Evolutionary conservation across 2,113 vertebrate species (phyloP), one percentile per base, ranked within the genome.

Genomic region (Dasyurus viverrinus): DNA sequence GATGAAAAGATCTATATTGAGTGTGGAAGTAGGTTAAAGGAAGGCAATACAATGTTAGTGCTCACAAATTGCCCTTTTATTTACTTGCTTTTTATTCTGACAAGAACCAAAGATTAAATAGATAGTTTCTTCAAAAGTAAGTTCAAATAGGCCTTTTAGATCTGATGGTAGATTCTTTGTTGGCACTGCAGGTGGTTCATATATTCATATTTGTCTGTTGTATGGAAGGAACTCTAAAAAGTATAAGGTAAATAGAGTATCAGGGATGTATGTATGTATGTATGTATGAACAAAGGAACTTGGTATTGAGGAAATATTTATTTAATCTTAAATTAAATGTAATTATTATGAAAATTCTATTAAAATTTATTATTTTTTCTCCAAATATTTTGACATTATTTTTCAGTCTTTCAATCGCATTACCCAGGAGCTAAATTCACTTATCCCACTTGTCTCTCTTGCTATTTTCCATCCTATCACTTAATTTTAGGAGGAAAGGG

Each of bases 391-490:
- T 96, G 91, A 96, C 90, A 94, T 93, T 89, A 26, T 53, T 84
- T 89, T 89, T 84, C 57, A 96, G 84, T 91, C 93, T 96, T 95
- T 96, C 91, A 90, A 14, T 55, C 96, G 96, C 94, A 89, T 89
- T 97, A 36, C 68, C 53, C 68, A 94, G 91, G 92, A 94, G 53
- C 93, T 57, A 92, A 68, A 91, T 89, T 92, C 53, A 84, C 27
- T 95, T 60, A 84, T 36, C 68, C 36, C 68, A 14, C 60, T 42
- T 84, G 16, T 84, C 36, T 42, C 16, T 42, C 22, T 42, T 42
- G n/a, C 68, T 76, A 76, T 97, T 95, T 89, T 50, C 50, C 90
- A 53, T 91, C 24, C 54, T 91, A 60, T 55, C 76, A 94, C 94
- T 96, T 91, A 97, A 92, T 92, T 84, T 84, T 93, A 52, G 60